Evolutionary conservation across 2,113 vertebrate genomes (phyloP).

Genomic region (Ictidomys tridecemlineatus): DNA sequence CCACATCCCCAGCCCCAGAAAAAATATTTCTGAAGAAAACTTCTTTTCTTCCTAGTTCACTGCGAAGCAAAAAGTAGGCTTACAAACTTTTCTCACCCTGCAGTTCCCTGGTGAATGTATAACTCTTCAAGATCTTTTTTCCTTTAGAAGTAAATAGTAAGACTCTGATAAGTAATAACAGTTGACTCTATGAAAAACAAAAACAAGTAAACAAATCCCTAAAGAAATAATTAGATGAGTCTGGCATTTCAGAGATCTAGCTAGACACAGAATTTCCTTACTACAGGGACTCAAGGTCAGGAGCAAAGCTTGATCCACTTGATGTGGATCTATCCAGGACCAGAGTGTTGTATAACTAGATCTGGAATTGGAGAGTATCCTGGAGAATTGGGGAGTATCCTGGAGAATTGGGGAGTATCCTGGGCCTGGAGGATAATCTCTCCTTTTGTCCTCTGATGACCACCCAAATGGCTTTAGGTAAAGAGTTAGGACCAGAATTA

Average conservation of each 20-base stretch:
- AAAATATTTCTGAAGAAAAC: not conserved
- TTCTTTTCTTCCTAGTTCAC: constrained; percentile 12
- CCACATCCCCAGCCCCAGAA: no score
- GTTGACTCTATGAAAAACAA: not conserved
- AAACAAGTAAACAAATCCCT: not conserved
- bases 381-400: not conserved
- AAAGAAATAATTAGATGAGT: not conserved
- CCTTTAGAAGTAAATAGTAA: not conserved
- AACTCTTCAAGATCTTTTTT: not conserved
- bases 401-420: not conserved
- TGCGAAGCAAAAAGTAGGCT: not conserved
- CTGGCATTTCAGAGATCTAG: not conserved
- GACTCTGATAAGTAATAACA: not conserved
- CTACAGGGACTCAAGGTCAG: not conserved
- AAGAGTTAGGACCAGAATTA: not conserved
- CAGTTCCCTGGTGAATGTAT: not conserved
- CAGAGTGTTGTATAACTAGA: not conserved
- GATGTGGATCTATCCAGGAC: not conserved
- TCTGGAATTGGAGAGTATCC: not conserved
- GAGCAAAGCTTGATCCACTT: not conserved
- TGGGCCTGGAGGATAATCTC: not conserved
- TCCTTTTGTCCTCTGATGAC: not conserved
- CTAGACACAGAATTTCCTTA: not conserved
- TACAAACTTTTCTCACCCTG: not conserved
- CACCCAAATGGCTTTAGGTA: not conserved